A percentile compares a stretch with the other conserved stretches of the same genome.
Evolutionary conservation across 2,888 invertebrate genomes (phyloP).

Genomic region (Cephus nigrinus): DNA sequence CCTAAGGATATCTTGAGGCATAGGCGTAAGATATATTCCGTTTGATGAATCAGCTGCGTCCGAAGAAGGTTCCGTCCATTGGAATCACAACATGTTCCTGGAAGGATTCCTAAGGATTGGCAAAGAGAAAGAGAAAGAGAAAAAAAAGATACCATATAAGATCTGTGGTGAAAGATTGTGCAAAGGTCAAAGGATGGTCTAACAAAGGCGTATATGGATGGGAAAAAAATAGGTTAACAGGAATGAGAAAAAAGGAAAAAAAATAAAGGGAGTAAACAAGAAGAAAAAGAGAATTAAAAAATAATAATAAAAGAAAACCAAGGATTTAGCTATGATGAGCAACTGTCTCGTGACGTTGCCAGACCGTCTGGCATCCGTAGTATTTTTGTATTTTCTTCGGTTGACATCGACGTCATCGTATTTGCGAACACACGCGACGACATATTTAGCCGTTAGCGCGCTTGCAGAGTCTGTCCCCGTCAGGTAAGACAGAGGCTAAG

Average conservation of each 20-base stretch:
- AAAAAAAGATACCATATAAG: not conserved
- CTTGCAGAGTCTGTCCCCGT: not conserved
- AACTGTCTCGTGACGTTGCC: constrained; percentile 1
- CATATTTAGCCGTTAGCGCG: constrained; percentile 5
- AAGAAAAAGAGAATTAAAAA: too few species aligned
- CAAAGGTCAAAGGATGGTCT: not conserved
- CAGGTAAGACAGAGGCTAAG: not conserved
- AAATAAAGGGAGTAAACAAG: too few species aligned
- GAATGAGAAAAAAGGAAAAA: too few species aligned
- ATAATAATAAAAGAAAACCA: not conserved
- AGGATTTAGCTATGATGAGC: not conserved
- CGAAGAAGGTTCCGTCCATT: not conserved
- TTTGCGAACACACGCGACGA: constrained; percentile 5
- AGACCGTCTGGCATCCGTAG: constrained; percentile 11
- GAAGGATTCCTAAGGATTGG: not conserved
- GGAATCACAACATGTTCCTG: not conserved
- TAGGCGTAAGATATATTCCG: not conserved
- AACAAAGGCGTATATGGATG: not conserved
- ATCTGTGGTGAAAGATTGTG: not conserved
- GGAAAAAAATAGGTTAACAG: too few species aligned
- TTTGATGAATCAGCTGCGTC: not conserved
- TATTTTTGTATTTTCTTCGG: constrained; percentile 14
- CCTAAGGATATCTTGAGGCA: not conserved
- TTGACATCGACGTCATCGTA: not conserved
- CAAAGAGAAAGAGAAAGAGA: not conserved